Conservation (phyloP, 2,888 invertebrate genomes). For the Mechanitis mazaeus region DNA sequence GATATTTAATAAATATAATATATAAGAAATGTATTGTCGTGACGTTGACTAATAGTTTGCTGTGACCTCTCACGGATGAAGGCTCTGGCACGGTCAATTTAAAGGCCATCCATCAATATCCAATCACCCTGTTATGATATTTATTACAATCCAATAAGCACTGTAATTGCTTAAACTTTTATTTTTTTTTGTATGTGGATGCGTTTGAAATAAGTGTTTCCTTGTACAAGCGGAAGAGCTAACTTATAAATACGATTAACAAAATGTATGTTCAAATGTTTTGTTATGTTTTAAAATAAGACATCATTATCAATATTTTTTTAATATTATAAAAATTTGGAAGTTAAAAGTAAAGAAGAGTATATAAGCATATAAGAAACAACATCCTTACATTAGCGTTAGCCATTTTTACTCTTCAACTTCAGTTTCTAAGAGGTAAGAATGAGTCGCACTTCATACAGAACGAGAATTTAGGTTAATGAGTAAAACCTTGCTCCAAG, state of each 20-base stretch:
- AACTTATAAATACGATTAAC: too few relatives aligned
- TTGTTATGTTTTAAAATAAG: too few relatives aligned
- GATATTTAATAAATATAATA: background rate
- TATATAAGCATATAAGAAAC: too few relatives aligned
- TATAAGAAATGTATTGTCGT: conserved; percentile 11
- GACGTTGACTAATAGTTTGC: conserved; percentile 18
- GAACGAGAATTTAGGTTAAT: conserved; percentile 34
- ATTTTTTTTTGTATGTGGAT: background rate
- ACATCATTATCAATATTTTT: too few relatives aligned
- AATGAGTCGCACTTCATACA: conserved; percentile 7
- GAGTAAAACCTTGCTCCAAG: conserved; percentile 28
- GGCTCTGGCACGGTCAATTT: conserved; percentile 9
- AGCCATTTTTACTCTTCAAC: background rate
- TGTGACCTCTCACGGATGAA: conserved; percentile 23
- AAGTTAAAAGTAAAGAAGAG: too few relatives aligned
- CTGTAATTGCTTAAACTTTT: background rate
- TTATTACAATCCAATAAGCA: conserved; percentile 8
- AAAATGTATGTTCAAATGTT: too few relatives aligned
- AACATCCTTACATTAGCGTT: background rate
- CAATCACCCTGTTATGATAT: conserved; percentile 14
- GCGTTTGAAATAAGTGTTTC: background rate
- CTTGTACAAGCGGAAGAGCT: background rate
- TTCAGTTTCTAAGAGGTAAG: background rate
- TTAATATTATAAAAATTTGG: too few relatives aligned
- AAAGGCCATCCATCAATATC: conserved; percentile 20